Base-by-base conservation (phyloP, 1,140 invertebrate species). In the Camponotus vicinus region DNA sequence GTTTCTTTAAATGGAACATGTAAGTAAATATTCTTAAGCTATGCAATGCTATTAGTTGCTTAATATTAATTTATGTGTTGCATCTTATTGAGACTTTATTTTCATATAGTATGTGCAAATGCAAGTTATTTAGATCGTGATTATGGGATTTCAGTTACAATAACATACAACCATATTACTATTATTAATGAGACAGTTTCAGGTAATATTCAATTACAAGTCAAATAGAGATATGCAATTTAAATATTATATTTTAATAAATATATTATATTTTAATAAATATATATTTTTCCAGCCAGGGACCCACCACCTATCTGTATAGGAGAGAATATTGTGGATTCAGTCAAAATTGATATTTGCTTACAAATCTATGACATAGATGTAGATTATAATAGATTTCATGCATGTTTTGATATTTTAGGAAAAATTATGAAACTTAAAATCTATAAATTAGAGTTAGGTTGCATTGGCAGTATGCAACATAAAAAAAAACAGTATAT, bases 131-230 rank as follows among this genome's bases (percentile, higher is more conserved):
- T 94, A 27, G 83, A 89, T 6, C 13, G 92, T 3, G 91, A 94
- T 18, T 93, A 92, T 87, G 94, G 94, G 9, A 61, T 94, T 66
- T 94, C 93, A 42, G 3, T 93, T 0, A 93, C 92, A 13, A 34
- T 94, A 1, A 92, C 93, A 11, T 93, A 88, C 21, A 92, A 94
- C 42, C 66, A 88, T 11, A 83, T 88, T 18, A 61, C 75, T 5
- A 61, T 94, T n/a, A 91, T 90, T 57, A 94, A 94, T 69, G 90
- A 93, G 86, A 94, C 93, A 59, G 37, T 94, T 34, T 93, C 94
- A 90, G 93, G 93, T 94, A 90, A 86, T 49, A 70, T 64, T 73
- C 32, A 6, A 52, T 49, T 82, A 11, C 55, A 37, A 34, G 42
- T 71, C 8, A 34, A 67, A 27, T 27, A 27, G 8, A 57, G 0